Percentiles rank a stretch among this genome's conserved stretches.
phyloP scores from a whole-genome alignment of 2,888 invertebrate species.

The Zygogramma bicolorata region DNA sequence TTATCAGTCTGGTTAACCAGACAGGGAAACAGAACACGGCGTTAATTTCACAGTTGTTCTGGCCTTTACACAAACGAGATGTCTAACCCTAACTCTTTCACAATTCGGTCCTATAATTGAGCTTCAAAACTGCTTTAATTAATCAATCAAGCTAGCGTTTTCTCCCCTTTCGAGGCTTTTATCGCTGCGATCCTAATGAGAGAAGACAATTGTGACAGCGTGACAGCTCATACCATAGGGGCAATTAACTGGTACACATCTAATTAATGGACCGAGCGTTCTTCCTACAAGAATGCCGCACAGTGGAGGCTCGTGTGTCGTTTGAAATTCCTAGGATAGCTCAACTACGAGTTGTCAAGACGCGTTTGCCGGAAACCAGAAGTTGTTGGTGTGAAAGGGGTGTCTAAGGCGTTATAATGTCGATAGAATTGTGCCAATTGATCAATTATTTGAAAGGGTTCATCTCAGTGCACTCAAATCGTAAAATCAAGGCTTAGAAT shows the following conservation, averaged over 20 bases:
- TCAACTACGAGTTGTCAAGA: not conserved
- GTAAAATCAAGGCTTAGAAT: too few relatives aligned
- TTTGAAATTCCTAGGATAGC: not conserved
- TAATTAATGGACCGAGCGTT: not conserved
- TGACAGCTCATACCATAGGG: not conserved
- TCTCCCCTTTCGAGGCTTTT: not conserved
- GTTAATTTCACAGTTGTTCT: too few relatives aligned
- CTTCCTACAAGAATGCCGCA: not conserved
- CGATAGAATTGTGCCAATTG: too few relatives aligned
- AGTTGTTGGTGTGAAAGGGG: too few relatives aligned
- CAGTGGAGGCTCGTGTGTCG: not conserved
- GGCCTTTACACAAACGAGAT: not conserved
- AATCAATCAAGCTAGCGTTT: not conserved
- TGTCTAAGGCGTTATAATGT: too few relatives aligned
- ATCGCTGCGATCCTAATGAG: not conserved
- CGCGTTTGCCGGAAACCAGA: too few relatives aligned
- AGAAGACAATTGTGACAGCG: not conserved
- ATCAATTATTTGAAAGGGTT: too few relatives aligned
- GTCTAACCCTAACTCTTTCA: not conserved
- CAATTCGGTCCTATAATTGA: not conserved
- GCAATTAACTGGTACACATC: not conserved
- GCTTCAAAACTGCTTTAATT: not conserved
- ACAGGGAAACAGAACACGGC: too few relatives aligned
- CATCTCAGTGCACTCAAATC: too few relatives aligned
- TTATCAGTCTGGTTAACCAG: too few relatives aligned